Base-by-base conservation (phyloP, 2,888 invertebrate genomes). In the Agrilus mali region DNA sequence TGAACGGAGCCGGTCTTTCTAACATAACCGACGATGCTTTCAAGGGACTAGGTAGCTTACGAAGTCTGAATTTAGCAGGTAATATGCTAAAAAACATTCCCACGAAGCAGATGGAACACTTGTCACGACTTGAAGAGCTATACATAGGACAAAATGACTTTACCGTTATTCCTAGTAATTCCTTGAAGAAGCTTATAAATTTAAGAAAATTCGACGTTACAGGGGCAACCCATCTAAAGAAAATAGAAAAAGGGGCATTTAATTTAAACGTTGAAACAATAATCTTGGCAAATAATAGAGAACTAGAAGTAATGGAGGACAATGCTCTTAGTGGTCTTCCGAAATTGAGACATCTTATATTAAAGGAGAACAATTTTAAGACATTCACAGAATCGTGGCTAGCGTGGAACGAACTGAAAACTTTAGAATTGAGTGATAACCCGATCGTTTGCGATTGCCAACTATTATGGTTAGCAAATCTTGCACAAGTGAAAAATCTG, bases 121-220 rank as follows among this genome's bases (percentile, higher is more conserved):
- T 90, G 43, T 72, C 75, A 6, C 76, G 88, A 37, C 67, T 90
- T 45, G 89, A 90, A 61, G 84, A 87, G 53, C 69, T 90, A 38
- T 79, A 78, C 31, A 75, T 89, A 45, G 90, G 90, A 0, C 87
- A 88, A 60, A 90, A 89, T 59, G 82, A 83, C 50, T 88, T 88
- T 57, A 67, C 75, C 34, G 68, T 72, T 0, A 65, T 90, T 40
- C 77, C 78, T 55, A 74, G 78, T 8, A 79, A 82, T 51, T 82
- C 86, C 0, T 88, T 90, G 61, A 78, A 76, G 52, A 87, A 87
- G 0, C 68, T 90, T 44, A 78, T 78, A 45, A 86, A 87, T 60
- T 68, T 90, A 13, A 79, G 84, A 51, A 72, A 77, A 47, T 66
- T 90, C 45, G 86, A 88, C 55, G 77, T 90, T 8, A 82, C 83